phyloP scores from a whole-genome alignment of 2,797 vertebrate genomes.

The Sebastes aleutianus region DNA sequence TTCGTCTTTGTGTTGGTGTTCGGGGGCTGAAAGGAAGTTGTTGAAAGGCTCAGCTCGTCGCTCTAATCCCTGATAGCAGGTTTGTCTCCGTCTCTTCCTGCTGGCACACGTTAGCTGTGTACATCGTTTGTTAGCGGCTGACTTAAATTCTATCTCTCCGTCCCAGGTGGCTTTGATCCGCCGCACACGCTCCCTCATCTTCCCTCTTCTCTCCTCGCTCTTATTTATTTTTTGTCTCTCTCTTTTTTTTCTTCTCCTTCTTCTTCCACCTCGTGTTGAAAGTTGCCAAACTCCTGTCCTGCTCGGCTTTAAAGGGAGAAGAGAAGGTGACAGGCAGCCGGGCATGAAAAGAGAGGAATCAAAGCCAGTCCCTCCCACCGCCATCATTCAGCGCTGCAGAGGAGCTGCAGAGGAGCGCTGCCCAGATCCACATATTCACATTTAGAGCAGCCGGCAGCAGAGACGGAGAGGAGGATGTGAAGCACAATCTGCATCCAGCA shows the following conservation, averaged over 20 bases:
- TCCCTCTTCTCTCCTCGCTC: conserved; percentile 17
- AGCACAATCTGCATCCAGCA: not conserved
- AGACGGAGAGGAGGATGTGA: not conserved
- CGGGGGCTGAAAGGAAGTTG: conserved; percentile 53
- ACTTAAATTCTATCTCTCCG: conserved; percentile 76
- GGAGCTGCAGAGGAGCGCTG: not conserved
- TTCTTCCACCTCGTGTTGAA: conserved; percentile 31
- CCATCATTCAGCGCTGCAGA: not conserved
- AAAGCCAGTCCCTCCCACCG: conserved; percentile 38
- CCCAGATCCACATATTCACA: conserved; percentile 8
- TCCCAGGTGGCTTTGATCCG: conserved; percentile 76
- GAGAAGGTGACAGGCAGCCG: conserved; percentile 52
- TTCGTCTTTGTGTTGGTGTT: conserved; percentile 49
- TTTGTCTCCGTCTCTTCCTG: conserved; percentile 53
- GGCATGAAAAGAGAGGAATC: conserved; percentile 44
- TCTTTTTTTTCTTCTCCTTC: not conserved
- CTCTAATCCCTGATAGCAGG: conserved; percentile 75
- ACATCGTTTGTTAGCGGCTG: conserved; percentile 74
- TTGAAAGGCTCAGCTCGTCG: conserved; percentile 57
- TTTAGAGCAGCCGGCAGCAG: not conserved
- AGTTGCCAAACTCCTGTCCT: conserved; percentile 70
- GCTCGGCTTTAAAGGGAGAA: conserved; percentile 37
- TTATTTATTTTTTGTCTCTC: conserved; percentile 33
- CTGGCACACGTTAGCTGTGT: conserved; percentile 61
- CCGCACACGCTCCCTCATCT: conserved; percentile 46